Base-by-base conservation (phyloP, 1,140 invertebrate genomes). In the Heliconius himera region DNA sequence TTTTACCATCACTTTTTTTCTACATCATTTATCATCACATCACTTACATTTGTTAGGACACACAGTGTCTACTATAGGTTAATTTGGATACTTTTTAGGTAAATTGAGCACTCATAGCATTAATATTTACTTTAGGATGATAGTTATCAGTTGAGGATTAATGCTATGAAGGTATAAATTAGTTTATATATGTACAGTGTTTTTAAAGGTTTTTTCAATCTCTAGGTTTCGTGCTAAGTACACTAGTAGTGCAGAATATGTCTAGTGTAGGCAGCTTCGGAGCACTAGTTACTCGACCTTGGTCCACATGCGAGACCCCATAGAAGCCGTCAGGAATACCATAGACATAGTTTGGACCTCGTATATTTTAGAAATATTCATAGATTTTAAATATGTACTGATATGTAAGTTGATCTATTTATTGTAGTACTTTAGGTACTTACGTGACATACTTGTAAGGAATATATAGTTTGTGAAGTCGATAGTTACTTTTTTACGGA, bases 161-260 rank as follows among this genome's bases (percentile, higher is more conserved):
- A 93, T 93, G 91, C 92, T 94, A 90, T 93, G 91, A 84, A 91
- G 91, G 87, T 89, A 38, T 85, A 71, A 36, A 89, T 83, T 87
- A 82, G 81, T 83, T 89, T 72, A 41, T 72, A 38, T 72, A 72
- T 72, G 82, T 90, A 87, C 92, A 18, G 87, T 90, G 85, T 92
- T 82, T 91, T 90, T 84, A 86, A 92, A 91, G 86, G 84, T 94
- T 94, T 94, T 94, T 94, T 94, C 88, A 94, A 94, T 94, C 93
- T 94, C 93, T 94, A 94, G 93, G 93, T 93, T 94, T 92, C 92
- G 93, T 94, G 93, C 93, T 94, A 94, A 93, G 93, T 94, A 92
- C 92, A 94, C 93, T 93, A 94, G 93, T 94, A 94, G 93, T 89
- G 92, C 93, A 94, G 92, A 90, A 87, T 93, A 90, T 88, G 89